A percentile compares a stretch with the other conserved stretches of the same genome.
phyloP scores from a whole-genome alignment of 2,888 invertebrate species.

The Macaria liturata region DNA sequence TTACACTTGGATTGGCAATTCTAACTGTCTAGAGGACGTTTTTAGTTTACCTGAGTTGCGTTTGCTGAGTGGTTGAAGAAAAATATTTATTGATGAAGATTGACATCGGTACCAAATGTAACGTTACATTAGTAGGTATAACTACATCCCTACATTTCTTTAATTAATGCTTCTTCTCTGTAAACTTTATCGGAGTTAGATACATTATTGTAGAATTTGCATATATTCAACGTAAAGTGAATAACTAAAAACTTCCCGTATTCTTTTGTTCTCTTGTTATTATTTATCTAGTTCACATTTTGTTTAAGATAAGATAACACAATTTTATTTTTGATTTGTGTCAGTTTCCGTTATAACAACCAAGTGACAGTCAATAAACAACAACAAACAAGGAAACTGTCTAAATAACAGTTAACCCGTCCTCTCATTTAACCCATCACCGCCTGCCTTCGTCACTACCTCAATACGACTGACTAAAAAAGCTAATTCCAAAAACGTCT shows the following conservation, averaged over 20 bases:
- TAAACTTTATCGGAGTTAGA: no score
- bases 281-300: no score
- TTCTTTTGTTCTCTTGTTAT: no score
- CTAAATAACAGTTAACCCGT: slow-evolving; percentile 25
- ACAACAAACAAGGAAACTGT: slow-evolving; percentile 23
- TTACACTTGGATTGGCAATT: slow-evolving; percentile 3
- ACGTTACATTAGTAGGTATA: background rate
- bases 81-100: no score
- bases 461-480: slow-evolving; percentile 27
- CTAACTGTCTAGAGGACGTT: slow-evolving; percentile 4
- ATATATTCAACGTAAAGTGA: no score
- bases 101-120: no score
- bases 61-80: no score
- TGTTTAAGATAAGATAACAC: no score
- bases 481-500: background rate
- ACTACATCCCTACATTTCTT: background rate
- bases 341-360: no score
- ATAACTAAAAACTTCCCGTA: no score
- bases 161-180: background rate
- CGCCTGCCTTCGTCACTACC: slow-evolving; percentile 36
- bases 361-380: slow-evolving; percentile 3
- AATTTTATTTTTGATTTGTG: no score
- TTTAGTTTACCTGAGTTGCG: background rate
- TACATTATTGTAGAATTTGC: no score
- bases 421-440: slow-evolving; percentile 38